Base-by-base conservation (phyloP, 2,888 invertebrate species). In the Allolobophora icterica region DNA sequence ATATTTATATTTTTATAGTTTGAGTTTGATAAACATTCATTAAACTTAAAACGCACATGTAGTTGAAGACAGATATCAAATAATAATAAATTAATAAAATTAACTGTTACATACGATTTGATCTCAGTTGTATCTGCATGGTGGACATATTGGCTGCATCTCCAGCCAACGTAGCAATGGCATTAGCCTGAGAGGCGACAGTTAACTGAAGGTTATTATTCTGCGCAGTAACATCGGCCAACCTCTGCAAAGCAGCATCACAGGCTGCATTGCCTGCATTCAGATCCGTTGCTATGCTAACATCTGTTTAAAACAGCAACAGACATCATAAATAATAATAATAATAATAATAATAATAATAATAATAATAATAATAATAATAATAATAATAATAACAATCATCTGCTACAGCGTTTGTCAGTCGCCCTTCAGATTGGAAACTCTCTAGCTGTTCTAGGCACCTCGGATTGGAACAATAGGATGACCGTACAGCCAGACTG, bases 241-340 rank as follows among this genome's bases (percentile, higher is more conserved):
- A 38, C 21, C 87, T 38, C 38, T 87, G 87, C 87, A 87, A 35
- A 1, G 87, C 91, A 58, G n/a, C 58, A 84, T 91, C 91, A n/a
- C 91, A 34, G 15, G 91, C 90, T 13, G 71, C 40, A 42, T 91
- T 90, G 24, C 89, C 92, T 0, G 84, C 90, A 84, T 35, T 42
- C 33, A 84, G 40, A 84, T 45, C 87, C 4, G n/a, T 21, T 4
- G 19, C 34, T 24, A 90, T 34, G 38, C 58, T 58, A 24, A 58
- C 24, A 71, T 90, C 90, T 90, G 90, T n/a, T 71, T 8, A n/a
- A 87, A 87, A 87, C 87, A 87, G 34, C 30, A 87, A 17, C 87
- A 87, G n/a, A 52, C 5, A 52, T 52, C 24, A 24, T 24, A 5
- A 24, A 52, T 4, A 71, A 17, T 17, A 71, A 71, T 24, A 52